Base-by-base conservation (phyloP, 2,113 vertebrate species). In the Phocoena phocoena region DNA sequence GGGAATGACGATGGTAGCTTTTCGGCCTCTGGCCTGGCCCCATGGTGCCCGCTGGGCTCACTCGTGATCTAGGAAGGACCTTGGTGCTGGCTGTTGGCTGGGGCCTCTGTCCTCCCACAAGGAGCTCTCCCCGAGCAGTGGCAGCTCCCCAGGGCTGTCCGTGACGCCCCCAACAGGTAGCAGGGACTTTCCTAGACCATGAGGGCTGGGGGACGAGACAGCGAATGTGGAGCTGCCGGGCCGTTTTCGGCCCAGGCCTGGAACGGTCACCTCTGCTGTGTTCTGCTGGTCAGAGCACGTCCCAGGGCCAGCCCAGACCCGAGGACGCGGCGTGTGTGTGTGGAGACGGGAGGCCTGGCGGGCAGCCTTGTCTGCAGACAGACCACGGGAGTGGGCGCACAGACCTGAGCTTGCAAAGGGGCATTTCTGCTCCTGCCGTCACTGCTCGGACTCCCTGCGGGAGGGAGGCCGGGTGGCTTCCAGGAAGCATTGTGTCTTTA, bases 211-310 rank as follows among this genome's bases (percentile, higher is more conserved):
- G 11, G 8, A 8, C 28, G n/a, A 44, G 58, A 68, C 15, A 4
- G 50, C 0, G 0, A 21, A 47, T 1, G 0, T 77, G 71, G n/a
- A 28, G 31, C 55, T 63, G 12, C 18, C n/a, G 6, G 38, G 13
- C 33, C 36, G 55, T 28, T 36, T 38, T 36, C 71, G 44, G 10
- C 23, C 14, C 11, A 26, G 25, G 18, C 33, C 58, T 17, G 2
- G 26, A 41, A 26, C 2, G 38, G 31, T n/a, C 28, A 7, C 63
- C 38, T 71, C 36, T 58, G 21, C 44, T 41, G 20, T 44, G 2
- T 63, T 47, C 70, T 62, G 0, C 55, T 60, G 44, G 23, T 73
- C 33, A 23, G 82, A 88, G 11, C 12, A 28, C 0, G 1, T 50
- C 63, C 21, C 25, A 2, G n/a, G 38, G 9, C 28, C 53, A 50